phyloP scores from a whole-genome alignment of 2,113 vertebrate genomes.

The Poeciliopsis prolifica region DNA sequence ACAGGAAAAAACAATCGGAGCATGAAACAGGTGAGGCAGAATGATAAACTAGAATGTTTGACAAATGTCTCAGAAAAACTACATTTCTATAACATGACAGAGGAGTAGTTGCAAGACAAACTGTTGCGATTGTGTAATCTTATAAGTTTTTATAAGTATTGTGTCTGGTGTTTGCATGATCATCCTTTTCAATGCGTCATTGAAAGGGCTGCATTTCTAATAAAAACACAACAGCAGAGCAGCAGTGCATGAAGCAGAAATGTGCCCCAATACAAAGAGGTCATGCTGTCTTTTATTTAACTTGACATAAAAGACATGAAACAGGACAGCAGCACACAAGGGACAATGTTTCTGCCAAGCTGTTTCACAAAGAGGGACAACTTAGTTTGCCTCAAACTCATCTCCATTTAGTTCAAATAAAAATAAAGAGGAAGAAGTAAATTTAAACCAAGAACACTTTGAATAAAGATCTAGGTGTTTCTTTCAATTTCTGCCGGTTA shows the following conservation, averaged over 20 bases:
- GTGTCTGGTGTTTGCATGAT: not conserved
- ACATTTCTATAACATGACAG: not conserved
- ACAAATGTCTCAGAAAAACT: not conserved
- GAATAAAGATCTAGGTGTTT: too few relatives aligned
- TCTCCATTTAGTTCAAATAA: too few relatives aligned
- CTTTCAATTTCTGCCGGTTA: not conserved
- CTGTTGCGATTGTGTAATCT: too few relatives aligned
- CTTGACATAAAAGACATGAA: conserved; percentile 40
- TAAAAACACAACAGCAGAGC: conserved; percentile 13
- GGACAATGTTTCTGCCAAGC: not conserved
- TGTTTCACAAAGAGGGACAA: not conserved
- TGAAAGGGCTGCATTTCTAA: not conserved
- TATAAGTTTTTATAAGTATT: not conserved
- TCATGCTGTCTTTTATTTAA: conserved; percentile 32
- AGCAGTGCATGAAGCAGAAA: conserved; percentile 47
- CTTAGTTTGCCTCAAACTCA: too few relatives aligned
- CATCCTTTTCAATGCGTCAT: not conserved
- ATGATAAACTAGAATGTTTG: not conserved
- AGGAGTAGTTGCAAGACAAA: not conserved
- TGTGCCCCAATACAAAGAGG: conserved; percentile 32
- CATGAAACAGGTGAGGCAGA: conserved; percentile 1
- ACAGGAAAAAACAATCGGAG: conserved; percentile 5
- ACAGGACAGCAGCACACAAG: conserved; percentile 24
- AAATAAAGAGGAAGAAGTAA: too few relatives aligned
- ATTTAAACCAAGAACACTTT: too few relatives aligned